Conservation (phyloP, 1,140 invertebrate species). For the Lepidurus packardi region DNA sequence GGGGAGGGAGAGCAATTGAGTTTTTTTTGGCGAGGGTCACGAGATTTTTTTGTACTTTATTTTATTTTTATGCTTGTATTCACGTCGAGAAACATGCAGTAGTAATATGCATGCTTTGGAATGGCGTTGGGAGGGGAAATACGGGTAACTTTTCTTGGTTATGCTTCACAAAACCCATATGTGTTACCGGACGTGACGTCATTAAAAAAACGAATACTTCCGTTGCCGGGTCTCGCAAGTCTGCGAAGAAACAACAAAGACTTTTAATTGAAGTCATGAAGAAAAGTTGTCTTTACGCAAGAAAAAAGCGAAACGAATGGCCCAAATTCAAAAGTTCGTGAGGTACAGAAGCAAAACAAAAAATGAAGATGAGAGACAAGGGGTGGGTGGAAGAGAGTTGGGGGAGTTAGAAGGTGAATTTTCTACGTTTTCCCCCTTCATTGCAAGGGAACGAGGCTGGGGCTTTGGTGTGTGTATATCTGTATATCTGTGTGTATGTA, state of each 20-base stretch:
- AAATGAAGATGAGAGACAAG: background rate
- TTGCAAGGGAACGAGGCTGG: background rate
- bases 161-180: constrained; percentile 13
- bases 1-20: background rate
- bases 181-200: constrained; percentile 20
- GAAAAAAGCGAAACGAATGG: background rate
- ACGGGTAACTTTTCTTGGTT: constrained; percentile 19
- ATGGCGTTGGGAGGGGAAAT: background rate
- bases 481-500: too few species aligned
- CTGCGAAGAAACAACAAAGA: background rate
- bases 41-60: background rate
- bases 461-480: background rate
- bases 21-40: background rate
- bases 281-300: background rate
- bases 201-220: constrained; percentile 17
- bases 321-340: background rate
- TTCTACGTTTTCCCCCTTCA: background rate
- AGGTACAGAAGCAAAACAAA: background rate
- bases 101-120: background rate
- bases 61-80: constrained; percentile 8
- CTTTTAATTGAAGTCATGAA: constrained; percentile 5
- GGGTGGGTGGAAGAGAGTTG: background rate
- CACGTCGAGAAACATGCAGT: background rate
- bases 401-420: background rate
- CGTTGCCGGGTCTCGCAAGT: background rate